Conservation (phyloP, 1,140 invertebrate genomes). For the Formica selysi region DNA sequence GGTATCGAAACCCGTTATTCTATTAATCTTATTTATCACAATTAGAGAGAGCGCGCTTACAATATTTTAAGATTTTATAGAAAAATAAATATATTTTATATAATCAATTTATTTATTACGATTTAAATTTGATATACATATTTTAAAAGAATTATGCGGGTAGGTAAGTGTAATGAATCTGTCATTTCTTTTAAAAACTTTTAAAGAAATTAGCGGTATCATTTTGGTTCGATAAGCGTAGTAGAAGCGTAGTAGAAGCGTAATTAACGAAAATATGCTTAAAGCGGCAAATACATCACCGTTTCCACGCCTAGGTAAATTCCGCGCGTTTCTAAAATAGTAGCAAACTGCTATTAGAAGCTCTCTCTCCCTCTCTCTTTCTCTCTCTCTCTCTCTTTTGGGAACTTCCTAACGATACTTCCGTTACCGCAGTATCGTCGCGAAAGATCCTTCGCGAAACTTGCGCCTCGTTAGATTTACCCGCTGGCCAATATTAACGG, state of each 20-base stretch:
- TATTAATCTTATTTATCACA: not conserved
- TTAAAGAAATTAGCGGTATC: not conserved
- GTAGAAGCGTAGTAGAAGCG: slow-evolving; percentile 32
- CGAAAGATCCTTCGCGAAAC: slow-evolving; percentile 33
- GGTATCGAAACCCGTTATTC: not conserved
- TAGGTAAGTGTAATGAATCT: not conserved
- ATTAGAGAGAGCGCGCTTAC: not conserved
- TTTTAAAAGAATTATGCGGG: not conserved
- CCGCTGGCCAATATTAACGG: slow-evolving; percentile 33
- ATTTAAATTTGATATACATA: not conserved
- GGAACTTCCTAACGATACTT: slow-evolving; percentile 63
- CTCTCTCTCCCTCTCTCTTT: no score
- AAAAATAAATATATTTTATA: not conserved
- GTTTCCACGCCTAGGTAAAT: slow-evolving; percentile 67
- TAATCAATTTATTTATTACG: not conserved
- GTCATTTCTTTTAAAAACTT: not conserved
- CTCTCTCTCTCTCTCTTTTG: not conserved
- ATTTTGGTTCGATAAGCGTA: slow-evolving; percentile 26
- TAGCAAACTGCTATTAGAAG: slow-evolving; percentile 54
- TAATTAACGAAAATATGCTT: slow-evolving; percentile 70
- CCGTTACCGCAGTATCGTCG: slow-evolving; percentile 26
- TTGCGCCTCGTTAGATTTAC: slow-evolving; percentile 58
- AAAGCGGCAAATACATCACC: slow-evolving; percentile 59
- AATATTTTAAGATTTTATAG: not conserved
- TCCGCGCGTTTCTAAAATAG: slow-evolving; percentile 48